A percentile compares a stretch with the other conserved stretches of the same genome.
Conservation (phyloP, 1,140 invertebrate species). For the Drosophila jambulina region DNA sequence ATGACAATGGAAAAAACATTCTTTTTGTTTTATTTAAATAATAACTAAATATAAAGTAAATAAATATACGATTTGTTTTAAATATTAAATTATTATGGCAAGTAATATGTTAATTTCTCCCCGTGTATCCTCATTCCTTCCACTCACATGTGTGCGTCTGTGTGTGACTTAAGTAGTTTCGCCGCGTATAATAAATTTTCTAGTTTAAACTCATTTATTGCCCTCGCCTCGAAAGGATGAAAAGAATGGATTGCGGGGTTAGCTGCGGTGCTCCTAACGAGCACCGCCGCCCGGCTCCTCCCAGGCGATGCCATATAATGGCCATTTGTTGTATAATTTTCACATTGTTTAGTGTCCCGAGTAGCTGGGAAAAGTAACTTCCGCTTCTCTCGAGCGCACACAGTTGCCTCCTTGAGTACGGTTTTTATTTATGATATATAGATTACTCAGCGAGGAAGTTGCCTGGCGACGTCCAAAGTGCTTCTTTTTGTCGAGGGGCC, state of each 20-base stretch:
- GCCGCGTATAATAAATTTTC: conserved; percentile 81
- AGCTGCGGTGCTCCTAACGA: conserved; percentile 20
- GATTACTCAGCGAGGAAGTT: conserved; percentile 50
- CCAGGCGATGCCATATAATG: conserved; percentile 55
- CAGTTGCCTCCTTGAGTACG: conserved; percentile 21
- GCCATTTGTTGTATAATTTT: conserved; percentile 82
- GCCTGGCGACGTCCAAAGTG: conserved; percentile 37
- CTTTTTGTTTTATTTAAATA: no score
- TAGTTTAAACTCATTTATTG: conserved; percentile 83
- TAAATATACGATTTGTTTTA: neutral
- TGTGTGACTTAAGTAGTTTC: conserved; percentile 72
- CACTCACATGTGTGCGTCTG: conserved; percentile 14
- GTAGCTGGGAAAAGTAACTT: conserved; percentile 41
- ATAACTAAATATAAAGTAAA: no score
- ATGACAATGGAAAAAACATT: no score
- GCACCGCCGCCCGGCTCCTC: conserved; percentile 9
- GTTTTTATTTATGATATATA: conserved; percentile 76
- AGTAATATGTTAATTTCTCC: neutral
- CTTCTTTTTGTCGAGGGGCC: conserved; percentile 7
- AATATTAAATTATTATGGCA: neutral
- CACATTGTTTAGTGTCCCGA: conserved; percentile 75
- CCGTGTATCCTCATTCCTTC: conserved; percentile 2
- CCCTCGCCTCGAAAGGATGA: conserved; percentile 48
- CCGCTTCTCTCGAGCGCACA: conserved; percentile 17
- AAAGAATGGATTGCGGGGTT: conserved; percentile 40